These are phyloP conservation scores for Drosophila funebris DNA, from an alignment of 1,140 invertebrate genomes.

Conservation along the genomic window DNA sequence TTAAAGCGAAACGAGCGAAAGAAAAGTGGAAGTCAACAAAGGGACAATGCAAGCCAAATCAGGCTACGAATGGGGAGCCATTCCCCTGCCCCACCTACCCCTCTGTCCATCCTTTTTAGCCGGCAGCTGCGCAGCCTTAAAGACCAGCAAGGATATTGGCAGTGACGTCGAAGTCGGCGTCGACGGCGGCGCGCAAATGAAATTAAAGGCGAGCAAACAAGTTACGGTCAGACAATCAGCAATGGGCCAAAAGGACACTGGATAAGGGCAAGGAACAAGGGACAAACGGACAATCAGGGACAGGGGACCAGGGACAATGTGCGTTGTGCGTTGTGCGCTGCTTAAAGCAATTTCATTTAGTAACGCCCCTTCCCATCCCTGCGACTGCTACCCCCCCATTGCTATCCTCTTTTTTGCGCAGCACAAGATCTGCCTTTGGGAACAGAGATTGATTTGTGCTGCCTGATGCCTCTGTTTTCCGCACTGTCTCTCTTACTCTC, in stretches of 20 bases:
- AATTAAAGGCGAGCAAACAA: conserved; percentile 83
- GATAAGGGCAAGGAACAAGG: conserved; percentile 51
- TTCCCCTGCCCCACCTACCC: no score
- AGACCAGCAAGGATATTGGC: conserved; percentile 40
- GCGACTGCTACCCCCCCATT: no score
- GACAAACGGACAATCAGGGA: conserved; percentile 6
- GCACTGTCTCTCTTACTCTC: conserved; percentile 25
- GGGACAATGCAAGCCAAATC: conserved; percentile 25
- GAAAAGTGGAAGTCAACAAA: conserved; percentile 29
- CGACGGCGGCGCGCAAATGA: conserved; percentile 68
- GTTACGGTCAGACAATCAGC: conserved; percentile 82
- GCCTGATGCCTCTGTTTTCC: conserved; percentile 28
- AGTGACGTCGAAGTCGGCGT: neutral
- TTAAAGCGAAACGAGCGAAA: conserved; percentile 62
- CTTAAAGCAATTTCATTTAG: conserved; percentile 77
- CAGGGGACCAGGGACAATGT: conserved; percentile 4
- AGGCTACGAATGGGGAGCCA: neutral
- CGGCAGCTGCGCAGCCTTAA: conserved; percentile 26
- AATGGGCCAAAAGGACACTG: conserved; percentile 60
- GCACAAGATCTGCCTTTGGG: conserved; percentile 27
- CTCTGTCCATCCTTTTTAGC: no score
- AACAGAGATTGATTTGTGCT: conserved; percentile 63
- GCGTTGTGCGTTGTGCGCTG: conserved; percentile 49
- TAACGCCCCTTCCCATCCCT: conserved; percentile 28
- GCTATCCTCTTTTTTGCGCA: neutral